Conservation (phyloP, 2,797 vertebrate species). For the Leuciscus waleckii region DNA sequence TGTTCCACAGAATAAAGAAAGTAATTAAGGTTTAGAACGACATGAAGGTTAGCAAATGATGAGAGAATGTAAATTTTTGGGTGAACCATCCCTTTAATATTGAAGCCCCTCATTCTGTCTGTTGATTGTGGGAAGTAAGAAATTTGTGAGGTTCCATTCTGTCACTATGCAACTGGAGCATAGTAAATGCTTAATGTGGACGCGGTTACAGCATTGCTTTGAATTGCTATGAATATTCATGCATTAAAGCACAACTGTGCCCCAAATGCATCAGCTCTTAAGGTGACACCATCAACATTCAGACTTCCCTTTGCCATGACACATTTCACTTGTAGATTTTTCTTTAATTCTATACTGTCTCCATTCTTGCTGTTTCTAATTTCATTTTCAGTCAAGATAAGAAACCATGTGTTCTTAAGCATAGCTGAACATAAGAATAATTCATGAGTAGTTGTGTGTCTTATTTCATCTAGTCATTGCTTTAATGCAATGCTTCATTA, state of each 20-base stretch:
- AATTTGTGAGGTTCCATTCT: constrained; percentile 10
- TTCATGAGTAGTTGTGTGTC: constrained; percentile 28
- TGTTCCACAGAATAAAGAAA: neutral
- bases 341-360: neutral
- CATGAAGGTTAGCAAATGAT: neutral
- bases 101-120: neutral
- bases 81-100: neutral
- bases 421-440: constrained; percentile 25
- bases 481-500: constrained; percentile 23
- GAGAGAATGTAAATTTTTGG: neutral
- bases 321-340: constrained; percentile 28
- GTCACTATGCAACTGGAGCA: constrained; percentile 29
- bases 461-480: constrained; percentile 32
- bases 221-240: constrained; percentile 43
- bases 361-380: neutral
- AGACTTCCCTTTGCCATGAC: constrained; percentile 5
- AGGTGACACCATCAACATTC: constrained; percentile 38
- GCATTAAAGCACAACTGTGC: neutral
- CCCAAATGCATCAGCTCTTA: constrained; percentile 23
- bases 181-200: constrained; percentile 41
- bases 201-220: constrained; percentile 8
- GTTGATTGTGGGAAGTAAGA: neutral
- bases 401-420: constrained; percentile 32
- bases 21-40: neutral
- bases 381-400: constrained; percentile 18